Base-by-base conservation (phyloP, 2,113 vertebrate genomes). In the Nothobranchius furzeri region DNA sequence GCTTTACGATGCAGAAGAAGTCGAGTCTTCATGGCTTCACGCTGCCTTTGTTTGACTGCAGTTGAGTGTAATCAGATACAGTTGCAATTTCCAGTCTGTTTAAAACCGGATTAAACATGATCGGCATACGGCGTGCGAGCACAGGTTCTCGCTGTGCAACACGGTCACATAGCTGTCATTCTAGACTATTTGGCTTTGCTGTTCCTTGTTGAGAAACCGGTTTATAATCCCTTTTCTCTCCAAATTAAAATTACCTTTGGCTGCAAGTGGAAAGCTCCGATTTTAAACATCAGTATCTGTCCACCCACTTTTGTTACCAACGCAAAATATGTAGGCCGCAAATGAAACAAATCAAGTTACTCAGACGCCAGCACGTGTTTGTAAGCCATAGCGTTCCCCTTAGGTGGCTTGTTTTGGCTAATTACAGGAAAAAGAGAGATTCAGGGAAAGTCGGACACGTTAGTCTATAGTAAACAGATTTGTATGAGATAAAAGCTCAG, bases 341-440 rank as follows among this genome's bases (percentile, higher is more conserved):
- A 45, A 11, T 40, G 7, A 40, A 9, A 40, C 4, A 40, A 45
- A 45, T 45, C 9, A 4, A 7, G 58, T 52, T 43, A 45, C 55
- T 54, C 59, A 84, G 73, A 69, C 72, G 37, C 37, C 17, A 57
- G 55, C 62, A 57, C 9, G 49, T 82, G 86, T 85, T 57, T 75
- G 64, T 43, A 30, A 67, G 54, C 37, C 43, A 14, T 47, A 36
- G 65, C 13, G 54, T 84, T 79, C 65, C 64, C 53, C 42, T 62
- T 57, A 62, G 70, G 66, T 3, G 20, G 30, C 64, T 78, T 58
- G 73, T 83, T 81, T 74, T 60, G 73, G 25, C 56, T 81, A 91
- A 91, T 75, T 79, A 72, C 89, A 88, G 90, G 89, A 45, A 92
- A 90, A 83, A 70, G 66, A 63, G 62, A 42, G 40, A 70, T 89